Evolutionary conservation across 2,888 invertebrate genomes (phyloP).

Genomic region (Anodontia alba): DNA sequence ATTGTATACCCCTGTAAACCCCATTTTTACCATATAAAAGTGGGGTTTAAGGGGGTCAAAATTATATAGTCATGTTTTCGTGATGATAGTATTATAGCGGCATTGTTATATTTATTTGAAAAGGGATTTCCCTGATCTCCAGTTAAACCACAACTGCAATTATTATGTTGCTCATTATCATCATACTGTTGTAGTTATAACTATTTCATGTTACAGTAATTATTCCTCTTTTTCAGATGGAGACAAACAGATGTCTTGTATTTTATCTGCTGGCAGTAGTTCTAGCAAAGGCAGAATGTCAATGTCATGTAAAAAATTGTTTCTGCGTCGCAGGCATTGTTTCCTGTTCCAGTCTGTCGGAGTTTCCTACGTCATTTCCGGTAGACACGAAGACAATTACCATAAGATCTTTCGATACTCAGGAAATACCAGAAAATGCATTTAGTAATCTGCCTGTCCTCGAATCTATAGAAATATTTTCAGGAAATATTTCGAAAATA

Average conservation of each 20-base stretch:
- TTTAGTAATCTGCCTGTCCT: constrained; percentile 21
- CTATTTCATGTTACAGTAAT: too few species aligned
- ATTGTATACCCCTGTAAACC: too few species aligned
- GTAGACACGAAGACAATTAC: neutral
- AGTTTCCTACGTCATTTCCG: constrained; percentile 5
- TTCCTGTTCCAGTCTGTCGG: neutral
- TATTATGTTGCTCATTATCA: too few species aligned
- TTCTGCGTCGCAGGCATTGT: neutral
- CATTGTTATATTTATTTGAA: too few species aligned
- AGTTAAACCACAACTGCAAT: too few species aligned
- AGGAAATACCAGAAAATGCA: constrained; percentile 17
- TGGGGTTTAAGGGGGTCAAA: too few species aligned
- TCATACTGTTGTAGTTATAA: too few species aligned
- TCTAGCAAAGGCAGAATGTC: neutral
- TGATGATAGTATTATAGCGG: too few species aligned
- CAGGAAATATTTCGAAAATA: constrained; percentile 2
- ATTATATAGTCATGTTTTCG: too few species aligned
- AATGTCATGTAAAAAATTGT: neutral
- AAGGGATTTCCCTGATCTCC: too few species aligned
- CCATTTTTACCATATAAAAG: too few species aligned
- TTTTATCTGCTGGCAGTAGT: neutral
- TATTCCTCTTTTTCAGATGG: neutral
- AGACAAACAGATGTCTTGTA: neutral
- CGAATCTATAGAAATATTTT: constrained; percentile 21
- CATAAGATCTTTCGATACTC: neutral